Evolutionary conservation across 2,888 invertebrate genomes (phyloP).

Genomic region (Alentia gelatinosa): DNA sequence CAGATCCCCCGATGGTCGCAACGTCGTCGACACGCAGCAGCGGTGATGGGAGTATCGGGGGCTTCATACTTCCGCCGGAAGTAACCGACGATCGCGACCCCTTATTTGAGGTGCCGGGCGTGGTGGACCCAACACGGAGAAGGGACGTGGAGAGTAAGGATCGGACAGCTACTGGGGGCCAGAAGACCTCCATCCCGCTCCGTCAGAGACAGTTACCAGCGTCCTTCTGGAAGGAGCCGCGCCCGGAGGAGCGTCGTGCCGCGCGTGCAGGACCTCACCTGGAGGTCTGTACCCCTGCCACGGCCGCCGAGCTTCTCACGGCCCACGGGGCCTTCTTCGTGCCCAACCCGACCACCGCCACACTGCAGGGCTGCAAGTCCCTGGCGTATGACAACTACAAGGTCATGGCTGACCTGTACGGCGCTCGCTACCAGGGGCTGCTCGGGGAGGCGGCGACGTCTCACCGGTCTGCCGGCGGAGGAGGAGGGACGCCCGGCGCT

Average conservation of each 20-base stretch:
- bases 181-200: conserved; percentile 51
- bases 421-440: background rate
- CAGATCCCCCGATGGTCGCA: background rate
- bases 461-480: background rate
- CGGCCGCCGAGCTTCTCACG: background rate
- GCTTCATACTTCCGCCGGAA: background rate
- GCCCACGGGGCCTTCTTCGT: conserved; percentile 32
- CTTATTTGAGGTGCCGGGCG: conserved; percentile 32
- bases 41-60: background rate
- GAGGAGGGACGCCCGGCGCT: background rate
- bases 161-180: background rate
- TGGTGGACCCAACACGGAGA: background rate
- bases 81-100: conserved; percentile 30
- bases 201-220: conserved; percentile 57
- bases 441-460: background rate
- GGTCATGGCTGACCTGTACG: conserved; percentile 29
- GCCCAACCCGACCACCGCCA: background rate
- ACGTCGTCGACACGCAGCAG: background rate
- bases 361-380: background rate
- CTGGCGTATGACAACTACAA: background rate
- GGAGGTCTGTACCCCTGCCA: background rate
- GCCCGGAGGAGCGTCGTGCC: background rate
- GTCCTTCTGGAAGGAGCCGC: conserved; percentile 59
- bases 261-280: background rate
- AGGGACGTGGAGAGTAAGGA: background rate